Percentiles rank a stretch among this genome's conserved stretches.
Conservation (phyloP, 2,113 vertebrate species). For the Vulpes vulpes region DNA sequence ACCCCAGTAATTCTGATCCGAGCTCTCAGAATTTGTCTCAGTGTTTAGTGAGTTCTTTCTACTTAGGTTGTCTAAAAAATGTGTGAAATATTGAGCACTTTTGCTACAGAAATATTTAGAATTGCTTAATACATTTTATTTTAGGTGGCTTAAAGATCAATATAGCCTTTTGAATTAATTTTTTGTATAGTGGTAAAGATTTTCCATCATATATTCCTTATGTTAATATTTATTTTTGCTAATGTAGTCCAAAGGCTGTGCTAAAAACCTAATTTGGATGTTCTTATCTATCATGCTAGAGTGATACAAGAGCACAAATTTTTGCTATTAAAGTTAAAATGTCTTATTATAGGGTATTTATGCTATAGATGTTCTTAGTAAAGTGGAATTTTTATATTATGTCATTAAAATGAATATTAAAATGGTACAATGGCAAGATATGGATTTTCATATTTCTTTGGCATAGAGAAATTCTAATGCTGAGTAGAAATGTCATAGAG, state of each 20-base stretch:
- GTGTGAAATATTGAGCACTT: slow-evolving; percentile 49
- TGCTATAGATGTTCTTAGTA: slow-evolving; percentile 80
- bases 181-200: slow-evolving; percentile 83
- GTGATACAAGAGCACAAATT: slow-evolving; percentile 67
- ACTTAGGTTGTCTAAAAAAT: slow-evolving; percentile 33
- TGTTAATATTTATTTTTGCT: slow-evolving; percentile 89
- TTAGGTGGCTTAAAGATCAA: slow-evolving; percentile 75
- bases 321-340: slow-evolving; percentile 86
- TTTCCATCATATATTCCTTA: slow-evolving; percentile 86
- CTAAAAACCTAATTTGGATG: slow-evolving; percentile 75
- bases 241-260: slow-evolving; percentile 84
- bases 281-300: slow-evolving; percentile 76
- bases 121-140: slow-evolving; percentile 74
- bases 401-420: slow-evolving; percentile 87
- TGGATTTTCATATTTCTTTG: slow-evolving; percentile 84
- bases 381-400: slow-evolving; percentile 85
- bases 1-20: background rate
- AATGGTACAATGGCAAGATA: slow-evolving; percentile 84
- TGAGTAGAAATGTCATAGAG: slow-evolving; percentile 58
- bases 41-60: background rate
- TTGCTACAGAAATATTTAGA: slow-evolving; percentile 79
- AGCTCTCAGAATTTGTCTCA: background rate
- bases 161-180: slow-evolving; percentile 82
- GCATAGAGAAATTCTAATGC: slow-evolving; percentile 70
- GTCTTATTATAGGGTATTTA: slow-evolving; percentile 85